Conservation (phyloP, 2,888 invertebrate species). For the Acanthacorydalis orientalis region DNA sequence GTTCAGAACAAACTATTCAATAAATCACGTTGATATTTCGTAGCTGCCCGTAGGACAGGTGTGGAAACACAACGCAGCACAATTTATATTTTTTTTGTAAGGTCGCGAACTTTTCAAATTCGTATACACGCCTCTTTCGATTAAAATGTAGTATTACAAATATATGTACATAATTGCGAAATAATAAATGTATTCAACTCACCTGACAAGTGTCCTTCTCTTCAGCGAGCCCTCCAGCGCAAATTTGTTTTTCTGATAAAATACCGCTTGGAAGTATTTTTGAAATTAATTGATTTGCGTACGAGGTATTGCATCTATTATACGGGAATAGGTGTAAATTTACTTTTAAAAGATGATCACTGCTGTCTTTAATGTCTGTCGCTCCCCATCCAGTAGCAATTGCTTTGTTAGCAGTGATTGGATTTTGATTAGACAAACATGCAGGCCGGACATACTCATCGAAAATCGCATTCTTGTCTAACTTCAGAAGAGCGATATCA, state of each 20-base stretch:
- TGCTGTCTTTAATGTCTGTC: slow-evolving; percentile 9
- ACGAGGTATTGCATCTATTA: slow-evolving; percentile 9
- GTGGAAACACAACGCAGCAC: too few relatives aligned
- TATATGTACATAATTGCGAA: too few relatives aligned
- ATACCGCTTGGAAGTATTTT: slow-evolving; percentile 11
- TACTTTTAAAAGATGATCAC: slow-evolving; percentile 12
- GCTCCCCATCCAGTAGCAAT: slow-evolving; percentile 15
- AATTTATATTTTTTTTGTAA: too few relatives aligned
- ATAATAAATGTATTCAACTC: slow-evolving; percentile 1
- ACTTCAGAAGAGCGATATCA: slow-evolving; percentile 30
- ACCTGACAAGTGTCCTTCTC: slow-evolving; percentile 17
- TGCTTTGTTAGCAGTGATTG: neutral
- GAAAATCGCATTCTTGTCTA: slow-evolving; percentile 21
- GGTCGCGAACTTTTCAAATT: too few relatives aligned
- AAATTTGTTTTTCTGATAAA: slow-evolving; percentile 13
- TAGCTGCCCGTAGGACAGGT: too few relatives aligned
- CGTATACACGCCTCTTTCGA: too few relatives aligned
- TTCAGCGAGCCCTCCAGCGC: slow-evolving; percentile 12
- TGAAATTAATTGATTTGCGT: slow-evolving; percentile 1
- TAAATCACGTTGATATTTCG: too few relatives aligned
- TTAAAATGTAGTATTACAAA: too few relatives aligned
- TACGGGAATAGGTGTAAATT: slow-evolving; percentile 9
- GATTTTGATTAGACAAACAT: slow-evolving; percentile 20
- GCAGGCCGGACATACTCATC: slow-evolving; percentile 27
- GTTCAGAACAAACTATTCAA: too few relatives aligned